phyloP scores from a whole-genome alignment of 1,140 invertebrate genomes.

The Ceratitis capitata region DNA sequence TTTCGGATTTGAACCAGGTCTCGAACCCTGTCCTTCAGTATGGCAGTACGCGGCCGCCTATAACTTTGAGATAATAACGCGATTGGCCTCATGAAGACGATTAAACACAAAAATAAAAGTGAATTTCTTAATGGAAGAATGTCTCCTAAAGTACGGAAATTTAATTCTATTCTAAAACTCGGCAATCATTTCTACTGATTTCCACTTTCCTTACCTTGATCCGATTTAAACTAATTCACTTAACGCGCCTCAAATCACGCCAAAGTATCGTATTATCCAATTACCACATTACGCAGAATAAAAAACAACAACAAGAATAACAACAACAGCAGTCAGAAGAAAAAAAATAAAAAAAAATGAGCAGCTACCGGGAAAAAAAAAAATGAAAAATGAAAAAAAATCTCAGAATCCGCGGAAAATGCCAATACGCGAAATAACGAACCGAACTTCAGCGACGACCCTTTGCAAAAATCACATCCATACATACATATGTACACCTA shows the following conservation, averaged over 20 bases:
- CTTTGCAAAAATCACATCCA: not conserved
- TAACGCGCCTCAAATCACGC: slow-evolving; percentile 46
- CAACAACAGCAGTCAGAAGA: not conserved
- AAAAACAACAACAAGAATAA: slow-evolving; percentile 11
- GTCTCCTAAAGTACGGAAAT: too few relatives aligned
- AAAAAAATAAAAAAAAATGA: slow-evolving; percentile 32
- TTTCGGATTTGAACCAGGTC: too few relatives aligned
- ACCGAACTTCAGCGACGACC: not conserved
- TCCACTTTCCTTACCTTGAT: not conserved
- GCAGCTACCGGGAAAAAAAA: not conserved
- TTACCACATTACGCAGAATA: slow-evolving; percentile 22
- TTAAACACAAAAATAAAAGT: too few relatives aligned
- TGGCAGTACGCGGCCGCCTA: too few relatives aligned
- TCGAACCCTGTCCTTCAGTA: too few relatives aligned
- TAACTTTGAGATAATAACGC: too few relatives aligned
- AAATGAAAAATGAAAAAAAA: not conserved
- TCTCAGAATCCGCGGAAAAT: slow-evolving; percentile 21
- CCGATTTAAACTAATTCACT: slow-evolving; percentile 46
- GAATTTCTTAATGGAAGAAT: too few relatives aligned
- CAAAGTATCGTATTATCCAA: slow-evolving; percentile 45
- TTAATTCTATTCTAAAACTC: too few relatives aligned
- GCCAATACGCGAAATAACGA: not conserved
- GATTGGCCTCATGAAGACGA: too few relatives aligned
- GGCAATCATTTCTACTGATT: not conserved
- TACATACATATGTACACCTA: not conserved